phyloP scores from a whole-genome alignment of 2,888 invertebrate genomes.

The Heterodera filipjevi region DNA sequence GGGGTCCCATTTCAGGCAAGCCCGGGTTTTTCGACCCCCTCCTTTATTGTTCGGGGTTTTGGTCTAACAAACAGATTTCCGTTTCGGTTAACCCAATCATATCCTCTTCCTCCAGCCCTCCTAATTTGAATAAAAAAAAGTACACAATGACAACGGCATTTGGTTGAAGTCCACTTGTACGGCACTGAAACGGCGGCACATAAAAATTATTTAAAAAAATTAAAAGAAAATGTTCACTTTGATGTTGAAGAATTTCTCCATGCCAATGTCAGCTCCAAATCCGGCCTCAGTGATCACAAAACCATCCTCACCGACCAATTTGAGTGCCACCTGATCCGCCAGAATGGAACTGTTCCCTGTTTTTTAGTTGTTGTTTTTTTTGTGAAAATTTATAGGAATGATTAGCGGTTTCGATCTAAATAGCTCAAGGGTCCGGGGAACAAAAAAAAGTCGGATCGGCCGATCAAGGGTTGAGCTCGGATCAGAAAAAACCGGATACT shows the following conservation, averaged over 20 bases:
- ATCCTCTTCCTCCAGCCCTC: too few species aligned
- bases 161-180: constrained; percentile 75
- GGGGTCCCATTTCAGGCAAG: too few species aligned
- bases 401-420: too few species aligned
- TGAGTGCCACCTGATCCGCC: constrained; percentile 86
- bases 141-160: constrained; percentile 85
- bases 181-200: constrained; percentile 60
- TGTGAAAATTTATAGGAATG: not conserved
- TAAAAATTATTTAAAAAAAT: not conserved
- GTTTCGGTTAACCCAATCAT: too few species aligned
- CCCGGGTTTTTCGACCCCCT: too few species aligned
- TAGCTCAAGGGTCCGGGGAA: too few species aligned
- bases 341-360: constrained; percentile 88
- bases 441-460: too few species aligned
- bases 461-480: too few species aligned
- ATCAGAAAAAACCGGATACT: too few species aligned
- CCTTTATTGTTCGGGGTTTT: too few species aligned
- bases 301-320: constrained; percentile 83
- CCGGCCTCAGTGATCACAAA: constrained; percentile 96
- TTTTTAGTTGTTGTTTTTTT: too few species aligned
- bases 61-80: too few species aligned
- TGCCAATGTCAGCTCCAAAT: constrained; percentile 92
- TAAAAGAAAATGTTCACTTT: constrained; percentile 49
- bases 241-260: constrained; percentile 64
- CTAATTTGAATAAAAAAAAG: not conserved